Evolutionary conservation across 2,797 vertebrate genomes (phyloP).

Genomic region (Bradypus variegatus): DNA sequence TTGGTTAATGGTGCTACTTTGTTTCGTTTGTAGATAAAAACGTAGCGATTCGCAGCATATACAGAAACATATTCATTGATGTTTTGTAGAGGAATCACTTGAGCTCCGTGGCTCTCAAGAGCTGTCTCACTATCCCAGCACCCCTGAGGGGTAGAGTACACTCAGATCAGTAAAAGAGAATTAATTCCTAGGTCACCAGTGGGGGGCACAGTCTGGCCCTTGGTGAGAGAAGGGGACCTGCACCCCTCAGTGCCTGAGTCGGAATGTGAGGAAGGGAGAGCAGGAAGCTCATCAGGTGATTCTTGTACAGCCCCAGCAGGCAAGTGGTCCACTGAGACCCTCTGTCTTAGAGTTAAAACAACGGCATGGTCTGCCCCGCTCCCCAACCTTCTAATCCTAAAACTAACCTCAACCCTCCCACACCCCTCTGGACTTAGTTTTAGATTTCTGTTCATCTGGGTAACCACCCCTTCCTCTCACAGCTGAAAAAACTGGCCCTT

Average conservation of each 20-base stretch:
- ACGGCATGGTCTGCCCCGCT: background rate
- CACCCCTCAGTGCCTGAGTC: background rate
- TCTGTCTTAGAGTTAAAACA: background rate
- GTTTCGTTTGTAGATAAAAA: background rate
- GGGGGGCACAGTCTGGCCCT: no score
- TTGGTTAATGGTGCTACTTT: background rate
- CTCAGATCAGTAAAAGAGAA: background rate
- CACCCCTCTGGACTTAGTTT: background rate
- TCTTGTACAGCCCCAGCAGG: background rate
- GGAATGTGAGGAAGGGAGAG: background rate
- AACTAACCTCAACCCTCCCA: background rate
- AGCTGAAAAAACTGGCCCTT: background rate
- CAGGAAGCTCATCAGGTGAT: background rate
- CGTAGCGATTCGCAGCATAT: background rate
- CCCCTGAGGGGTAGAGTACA: background rate
- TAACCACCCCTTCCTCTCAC: background rate
- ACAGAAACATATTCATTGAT: background rate
- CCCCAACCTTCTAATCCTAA: background rate
- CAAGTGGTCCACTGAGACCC: fast-evolving
- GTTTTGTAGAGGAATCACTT: background rate
- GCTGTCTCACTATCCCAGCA: background rate
- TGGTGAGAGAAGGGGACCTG: background rate
- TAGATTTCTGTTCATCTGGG: background rate
- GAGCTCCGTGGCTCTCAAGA: background rate
- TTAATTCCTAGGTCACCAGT: background rate